Percentiles rank a stretch among this genome's conserved stretches.
These are phyloP conservation scores for Tauraco hartlaubi DNA, from an alignment of 2,797 vertebrate species.

Conservation along the genomic window DNA sequence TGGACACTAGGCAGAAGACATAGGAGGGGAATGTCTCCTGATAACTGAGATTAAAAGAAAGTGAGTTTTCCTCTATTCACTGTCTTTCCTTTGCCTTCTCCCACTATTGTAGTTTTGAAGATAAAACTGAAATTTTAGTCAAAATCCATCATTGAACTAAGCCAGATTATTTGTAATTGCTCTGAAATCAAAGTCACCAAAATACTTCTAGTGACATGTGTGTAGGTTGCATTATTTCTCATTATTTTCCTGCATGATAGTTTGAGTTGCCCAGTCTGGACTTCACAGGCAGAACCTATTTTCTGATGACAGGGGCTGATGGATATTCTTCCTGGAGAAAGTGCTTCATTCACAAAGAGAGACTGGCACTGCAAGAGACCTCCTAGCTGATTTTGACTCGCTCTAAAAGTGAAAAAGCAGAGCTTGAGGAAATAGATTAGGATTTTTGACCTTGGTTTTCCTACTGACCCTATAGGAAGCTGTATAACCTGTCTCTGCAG, in stretches of 20 bases:
- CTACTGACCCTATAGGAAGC: not conserved
- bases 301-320: not conserved
- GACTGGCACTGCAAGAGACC: not conserved
- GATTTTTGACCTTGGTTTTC: conserved; percentile 5
- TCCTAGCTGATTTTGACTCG: not conserved
- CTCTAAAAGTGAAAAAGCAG: not conserved
- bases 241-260: not conserved
- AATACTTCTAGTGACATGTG: not conserved
- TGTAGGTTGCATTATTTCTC: not conserved
- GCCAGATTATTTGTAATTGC: not conserved
- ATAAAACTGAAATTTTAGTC: not conserved
- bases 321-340: not conserved
- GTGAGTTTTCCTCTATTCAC: not conserved
- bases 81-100: not conserved
- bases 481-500: not conserved
- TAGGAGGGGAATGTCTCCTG: not conserved
- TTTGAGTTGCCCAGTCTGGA: not conserved
- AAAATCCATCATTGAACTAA: not conserved
- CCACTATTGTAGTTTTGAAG: not conserved
- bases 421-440: not conserved
- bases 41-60: not conserved
- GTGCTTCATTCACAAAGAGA: not conserved
- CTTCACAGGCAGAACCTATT: not conserved
- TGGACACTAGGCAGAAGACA: not conserved
- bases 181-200: not conserved